phyloP scores from a whole-genome alignment of 2,888 invertebrate genomes.

The Andrena bucephala region DNA sequence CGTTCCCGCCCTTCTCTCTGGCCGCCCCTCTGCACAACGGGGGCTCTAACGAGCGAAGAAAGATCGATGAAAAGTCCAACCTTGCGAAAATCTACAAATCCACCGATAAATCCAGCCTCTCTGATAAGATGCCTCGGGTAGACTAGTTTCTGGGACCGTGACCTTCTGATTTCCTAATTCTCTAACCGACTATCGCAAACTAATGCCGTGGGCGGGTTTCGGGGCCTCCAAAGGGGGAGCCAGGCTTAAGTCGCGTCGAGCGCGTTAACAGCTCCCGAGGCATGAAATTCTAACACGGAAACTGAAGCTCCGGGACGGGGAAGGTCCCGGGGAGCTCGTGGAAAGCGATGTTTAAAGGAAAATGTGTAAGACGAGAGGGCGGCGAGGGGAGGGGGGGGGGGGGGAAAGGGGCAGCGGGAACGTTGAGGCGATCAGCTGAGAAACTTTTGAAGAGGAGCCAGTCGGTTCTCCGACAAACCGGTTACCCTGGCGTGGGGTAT shows the following conservation, averaged over 20 bases:
- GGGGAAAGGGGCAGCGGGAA: slow-evolving; percentile 21
- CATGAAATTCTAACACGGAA: not conserved
- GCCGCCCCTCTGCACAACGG: slow-evolving; percentile 8
- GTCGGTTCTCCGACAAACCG: slow-evolving; percentile 55
- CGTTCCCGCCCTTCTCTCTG: too few relatives aligned
- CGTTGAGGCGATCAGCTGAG: slow-evolving; percentile 66
- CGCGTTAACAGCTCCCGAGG: not conserved
- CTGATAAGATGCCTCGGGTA: too few relatives aligned
- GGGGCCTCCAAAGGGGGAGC: not conserved
- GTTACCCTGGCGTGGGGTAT: slow-evolving; percentile 58
- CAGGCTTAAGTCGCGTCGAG: not conserved
- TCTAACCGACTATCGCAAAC: not conserved
- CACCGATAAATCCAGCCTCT: too few relatives aligned
- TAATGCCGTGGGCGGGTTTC: not conserved
- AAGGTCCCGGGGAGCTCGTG: not conserved
- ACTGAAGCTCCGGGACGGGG: not conserved
- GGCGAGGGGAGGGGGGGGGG: too few relatives aligned
- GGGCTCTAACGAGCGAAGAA: not conserved
- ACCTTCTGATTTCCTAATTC: not conserved
- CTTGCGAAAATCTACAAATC: not conserved
- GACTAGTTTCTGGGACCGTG: not conserved
- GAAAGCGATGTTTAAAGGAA: not conserved
- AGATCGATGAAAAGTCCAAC: not conserved
- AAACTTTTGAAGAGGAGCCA: slow-evolving; percentile 38
- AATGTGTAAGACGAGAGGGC: not conserved